Conservation (phyloP, 1,140 invertebrate genomes). For the Cydia pomonella region DNA sequence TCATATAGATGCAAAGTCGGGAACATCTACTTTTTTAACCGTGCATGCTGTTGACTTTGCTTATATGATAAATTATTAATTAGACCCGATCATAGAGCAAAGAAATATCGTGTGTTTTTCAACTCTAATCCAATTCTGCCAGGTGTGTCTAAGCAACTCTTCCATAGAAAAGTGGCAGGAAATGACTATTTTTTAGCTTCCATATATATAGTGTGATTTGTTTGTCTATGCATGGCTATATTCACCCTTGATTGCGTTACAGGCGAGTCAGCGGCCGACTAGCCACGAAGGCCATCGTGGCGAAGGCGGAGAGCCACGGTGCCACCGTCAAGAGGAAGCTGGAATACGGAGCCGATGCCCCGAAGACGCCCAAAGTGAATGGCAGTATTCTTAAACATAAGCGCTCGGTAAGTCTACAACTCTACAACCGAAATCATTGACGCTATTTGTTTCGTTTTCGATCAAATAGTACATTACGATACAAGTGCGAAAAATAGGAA, state of each 20-base stretch:
- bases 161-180: too few relatives aligned
- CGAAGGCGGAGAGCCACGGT: conserved; percentile 46
- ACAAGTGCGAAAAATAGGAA: too few relatives aligned
- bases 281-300: conserved; percentile 54
- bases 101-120: too few relatives aligned
- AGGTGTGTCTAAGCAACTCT: too few relatives aligned
- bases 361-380: conserved; percentile 64
- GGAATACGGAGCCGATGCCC: conserved; percentile 56
- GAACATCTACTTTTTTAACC: too few relatives aligned
- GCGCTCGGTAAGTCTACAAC: conserved; percentile 56
- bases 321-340: conserved; percentile 64
- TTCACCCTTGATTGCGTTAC: conserved; percentile 24
- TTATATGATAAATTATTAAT: too few relatives aligned
- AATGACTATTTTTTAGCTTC: too few relatives aligned
- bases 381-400: conserved; percentile 75
- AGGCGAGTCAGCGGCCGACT: conserved; percentile 73
- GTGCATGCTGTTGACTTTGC: too few relatives aligned
- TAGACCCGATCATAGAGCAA: too few relatives aligned
- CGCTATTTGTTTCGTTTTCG: not conserved
- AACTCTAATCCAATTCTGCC: too few relatives aligned
- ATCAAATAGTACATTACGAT: too few relatives aligned
- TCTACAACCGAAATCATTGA: not conserved
- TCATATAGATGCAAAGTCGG: too few relatives aligned
- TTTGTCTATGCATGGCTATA: not conserved
- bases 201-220: not conserved